Percentiles rank a stretch among this genome's conserved stretches.
phyloP scores from a whole-genome alignment of 1,140 invertebrate species.

The Diorhabda sublineata region DNA sequence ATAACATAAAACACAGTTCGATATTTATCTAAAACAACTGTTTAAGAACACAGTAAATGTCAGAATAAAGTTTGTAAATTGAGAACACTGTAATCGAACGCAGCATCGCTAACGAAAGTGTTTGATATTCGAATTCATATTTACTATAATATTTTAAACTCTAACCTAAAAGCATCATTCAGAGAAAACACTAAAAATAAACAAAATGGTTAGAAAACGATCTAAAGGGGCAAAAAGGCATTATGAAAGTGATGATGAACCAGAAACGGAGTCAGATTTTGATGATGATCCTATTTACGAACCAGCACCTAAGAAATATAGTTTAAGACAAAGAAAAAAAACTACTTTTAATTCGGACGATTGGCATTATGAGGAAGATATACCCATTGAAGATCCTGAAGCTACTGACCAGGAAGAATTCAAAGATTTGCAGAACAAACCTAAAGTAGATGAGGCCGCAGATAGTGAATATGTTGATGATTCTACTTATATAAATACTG shows the following conservation, averaged over 20 bases:
- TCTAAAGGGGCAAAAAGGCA: constrained; percentile 20
- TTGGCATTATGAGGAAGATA: constrained; percentile 34
- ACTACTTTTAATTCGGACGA: constrained; percentile 27
- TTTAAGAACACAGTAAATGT: no score
- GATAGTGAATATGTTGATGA: constrained; percentile 11
- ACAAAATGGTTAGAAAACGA: constrained; percentile 37
- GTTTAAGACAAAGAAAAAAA: constrained; percentile 32
- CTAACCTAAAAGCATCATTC: background rate
- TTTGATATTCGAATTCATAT: no score
- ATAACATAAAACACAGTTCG: no score
- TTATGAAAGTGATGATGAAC: constrained; percentile 36
- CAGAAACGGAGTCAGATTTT: constrained; percentile 32
- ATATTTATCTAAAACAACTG: no score
- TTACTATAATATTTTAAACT: background rate
- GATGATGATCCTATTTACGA: constrained; percentile 18
- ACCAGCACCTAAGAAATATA: constrained; percentile 33
- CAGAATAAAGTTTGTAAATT: no score
- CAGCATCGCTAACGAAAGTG: no score
- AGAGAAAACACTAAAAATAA: background rate
- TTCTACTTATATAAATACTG: constrained; percentile 7
- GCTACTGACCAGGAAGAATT: constrained; percentile 34
- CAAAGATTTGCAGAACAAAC: constrained; percentile 18
- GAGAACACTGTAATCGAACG: no score
- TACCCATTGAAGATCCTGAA: constrained; percentile 21
- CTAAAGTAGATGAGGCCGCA: constrained; percentile 13